Evolutionary conservation across 2,113 vertebrate genomes (phyloP).

Genomic region (Bubo scandiacus): DNA sequence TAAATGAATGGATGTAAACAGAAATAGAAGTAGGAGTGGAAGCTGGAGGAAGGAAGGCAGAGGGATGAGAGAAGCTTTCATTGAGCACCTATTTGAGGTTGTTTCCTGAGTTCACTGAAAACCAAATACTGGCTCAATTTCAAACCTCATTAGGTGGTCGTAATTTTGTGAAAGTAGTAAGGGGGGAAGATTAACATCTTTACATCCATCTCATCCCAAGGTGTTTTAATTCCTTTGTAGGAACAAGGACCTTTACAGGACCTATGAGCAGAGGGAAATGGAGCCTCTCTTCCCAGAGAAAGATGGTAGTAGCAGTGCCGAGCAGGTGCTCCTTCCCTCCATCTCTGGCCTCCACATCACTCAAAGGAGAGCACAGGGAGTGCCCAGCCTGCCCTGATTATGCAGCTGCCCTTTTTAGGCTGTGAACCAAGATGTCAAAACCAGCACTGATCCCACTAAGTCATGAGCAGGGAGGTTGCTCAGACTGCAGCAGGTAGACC

Average conservation of each 20-base stretch:
- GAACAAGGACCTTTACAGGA: background rate
- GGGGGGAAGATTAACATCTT: background rate
- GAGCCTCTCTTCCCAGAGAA: background rate
- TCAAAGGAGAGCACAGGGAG: fast-evolving
- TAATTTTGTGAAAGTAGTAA: background rate
- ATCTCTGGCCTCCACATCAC: background rate
- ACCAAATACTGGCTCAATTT: background rate
- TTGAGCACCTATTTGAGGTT: background rate
- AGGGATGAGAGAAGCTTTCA: background rate
- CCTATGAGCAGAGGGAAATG: background rate
- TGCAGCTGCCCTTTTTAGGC: background rate
- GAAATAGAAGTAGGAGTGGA: background rate
- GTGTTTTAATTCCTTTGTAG: background rate
- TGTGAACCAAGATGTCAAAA: background rate
- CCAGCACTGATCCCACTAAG: background rate
- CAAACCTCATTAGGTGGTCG: background rate
- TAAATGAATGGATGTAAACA: background rate
- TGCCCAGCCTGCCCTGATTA: background rate
- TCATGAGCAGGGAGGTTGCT: background rate
- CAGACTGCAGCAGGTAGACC: background rate
- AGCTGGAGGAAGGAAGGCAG: background rate
- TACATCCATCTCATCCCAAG: background rate
- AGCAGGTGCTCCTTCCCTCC: background rate
- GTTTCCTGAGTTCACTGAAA: background rate
- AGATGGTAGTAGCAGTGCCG: background rate